A percentile compares a stretch with the other conserved stretches of the same genome.
Evolutionary conservation across 2,797 vertebrate species (phyloP).

Genomic region (Micrastur ruficollis): DNA sequence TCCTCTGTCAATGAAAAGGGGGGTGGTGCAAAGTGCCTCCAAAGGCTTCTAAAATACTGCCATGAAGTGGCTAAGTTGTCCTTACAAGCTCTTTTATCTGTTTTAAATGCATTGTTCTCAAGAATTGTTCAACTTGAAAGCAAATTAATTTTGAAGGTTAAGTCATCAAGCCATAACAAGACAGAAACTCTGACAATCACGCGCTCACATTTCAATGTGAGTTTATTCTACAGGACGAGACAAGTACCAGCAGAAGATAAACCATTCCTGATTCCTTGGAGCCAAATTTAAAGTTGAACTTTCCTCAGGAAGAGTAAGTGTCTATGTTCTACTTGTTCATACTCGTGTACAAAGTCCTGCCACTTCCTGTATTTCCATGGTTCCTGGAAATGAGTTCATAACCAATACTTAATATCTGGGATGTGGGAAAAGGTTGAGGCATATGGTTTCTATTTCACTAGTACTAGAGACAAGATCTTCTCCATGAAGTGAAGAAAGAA

Average conservation of each 20-base stretch:
- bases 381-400: neutral
- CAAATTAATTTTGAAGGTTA: neutral
- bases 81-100: neutral
- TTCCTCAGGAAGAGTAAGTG: neutral
- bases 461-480: neutral
- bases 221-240: neutral
- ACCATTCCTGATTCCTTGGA: neutral
- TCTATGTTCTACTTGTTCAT: neutral
- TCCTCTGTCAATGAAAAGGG: neutral
- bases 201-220: neutral
- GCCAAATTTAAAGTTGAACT: neutral
- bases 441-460: neutral
- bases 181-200: neutral
- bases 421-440: neutral
- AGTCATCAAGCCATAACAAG: neutral
- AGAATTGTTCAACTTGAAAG: neutral
- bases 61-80: neutral
- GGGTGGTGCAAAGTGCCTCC: neutral
- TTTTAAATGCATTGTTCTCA: neutral
- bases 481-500: neutral
- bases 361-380: neutral
- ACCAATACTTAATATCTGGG: neutral
- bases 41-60: neutral
- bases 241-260: neutral
- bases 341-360: neutral